These are phyloP conservation scores for Decapterus maruadsi DNA, from an alignment of 2,797 vertebrate species.

Conservation along the genomic window DNA sequence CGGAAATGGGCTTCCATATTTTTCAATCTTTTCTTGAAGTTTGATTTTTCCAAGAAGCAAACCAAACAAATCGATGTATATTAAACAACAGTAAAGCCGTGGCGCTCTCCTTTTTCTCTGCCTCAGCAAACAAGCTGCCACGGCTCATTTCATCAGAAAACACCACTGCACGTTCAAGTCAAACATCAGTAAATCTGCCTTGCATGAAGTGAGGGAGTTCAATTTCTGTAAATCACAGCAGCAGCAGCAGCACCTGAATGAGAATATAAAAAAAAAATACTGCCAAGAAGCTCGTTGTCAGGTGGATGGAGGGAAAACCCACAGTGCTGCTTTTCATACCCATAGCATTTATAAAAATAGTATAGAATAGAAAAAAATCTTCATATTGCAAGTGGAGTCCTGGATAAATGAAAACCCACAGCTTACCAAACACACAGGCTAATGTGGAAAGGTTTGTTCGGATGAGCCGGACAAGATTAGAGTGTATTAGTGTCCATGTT, in stretches of 20 bases:
- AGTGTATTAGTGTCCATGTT: background rate
- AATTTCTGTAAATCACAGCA: background rate
- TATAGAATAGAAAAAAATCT: background rate
- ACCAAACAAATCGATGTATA: slow-evolving; percentile 3
- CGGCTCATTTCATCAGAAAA: slow-evolving; percentile 5
- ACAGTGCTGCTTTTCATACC: background rate
- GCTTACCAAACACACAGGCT: background rate
- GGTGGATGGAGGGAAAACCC: slow-evolving; percentile 9
- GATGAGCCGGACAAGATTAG: slow-evolving; percentile 1
- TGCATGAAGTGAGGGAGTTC: background rate
- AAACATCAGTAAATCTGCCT: slow-evolving; percentile 2
- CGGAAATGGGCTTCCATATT: too few relatives aligned
- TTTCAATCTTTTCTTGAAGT: background rate
- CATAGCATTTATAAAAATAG: too few relatives aligned
- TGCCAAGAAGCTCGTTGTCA: background rate
- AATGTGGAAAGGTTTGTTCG: background rate
- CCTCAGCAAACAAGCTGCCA: background rate
- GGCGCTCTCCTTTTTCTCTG: background rate
- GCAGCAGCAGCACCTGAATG: background rate
- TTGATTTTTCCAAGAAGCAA: slow-evolving; percentile 7
- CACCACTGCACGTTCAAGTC: background rate
- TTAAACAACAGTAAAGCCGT: slow-evolving; percentile 13
- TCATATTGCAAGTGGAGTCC: background rate
- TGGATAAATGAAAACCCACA: slow-evolving; percentile 6
- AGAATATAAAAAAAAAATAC: slow-evolving; percentile 1